Evolutionary conservation across 30 jellyfish, hydroid and myxozoan genomes (phyloP).

Genomic region (Cassiopea andromeda): DNA sequence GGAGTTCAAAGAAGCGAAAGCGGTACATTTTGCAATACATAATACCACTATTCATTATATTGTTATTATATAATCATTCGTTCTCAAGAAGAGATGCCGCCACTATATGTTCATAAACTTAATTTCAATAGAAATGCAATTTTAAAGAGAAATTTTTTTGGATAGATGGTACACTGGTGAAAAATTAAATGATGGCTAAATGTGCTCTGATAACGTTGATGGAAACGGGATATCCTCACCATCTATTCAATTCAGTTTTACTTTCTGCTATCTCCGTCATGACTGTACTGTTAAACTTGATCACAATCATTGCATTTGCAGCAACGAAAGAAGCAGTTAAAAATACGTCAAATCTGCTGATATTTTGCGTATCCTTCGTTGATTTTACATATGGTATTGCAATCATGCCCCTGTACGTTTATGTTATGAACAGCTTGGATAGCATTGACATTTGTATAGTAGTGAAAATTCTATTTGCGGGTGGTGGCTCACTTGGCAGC

Average conservation of each 20-base stretch:
- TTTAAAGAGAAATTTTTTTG: too few species aligned
- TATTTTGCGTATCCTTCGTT: neutral
- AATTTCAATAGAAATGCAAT: too few species aligned
- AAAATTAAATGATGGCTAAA: neutral
- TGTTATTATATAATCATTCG: too few species aligned
- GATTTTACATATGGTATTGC: neutral
- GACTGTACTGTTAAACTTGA: neutral
- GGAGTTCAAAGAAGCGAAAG: too few species aligned
- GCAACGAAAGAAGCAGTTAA: conserved; percentile 9
- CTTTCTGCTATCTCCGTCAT: neutral
- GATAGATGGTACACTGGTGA: too few species aligned
- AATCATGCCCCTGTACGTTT: neutral
- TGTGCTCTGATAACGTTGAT: neutral
- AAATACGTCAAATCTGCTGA: conserved; percentile 18
- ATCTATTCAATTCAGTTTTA: neutral
- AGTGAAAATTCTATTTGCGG: neutral
- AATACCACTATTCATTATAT: too few species aligned
- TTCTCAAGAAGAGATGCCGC: too few species aligned
- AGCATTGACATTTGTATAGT: neutral
- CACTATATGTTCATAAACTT: too few species aligned
- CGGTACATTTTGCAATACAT: too few species aligned
- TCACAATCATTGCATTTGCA: neutral
- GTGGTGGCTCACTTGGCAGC: neutral
- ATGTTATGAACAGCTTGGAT: too few species aligned
- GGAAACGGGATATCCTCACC: neutral